phyloP scores from a whole-genome alignment of 1,140 invertebrate genomes.

The Conus betulinus region DNA sequence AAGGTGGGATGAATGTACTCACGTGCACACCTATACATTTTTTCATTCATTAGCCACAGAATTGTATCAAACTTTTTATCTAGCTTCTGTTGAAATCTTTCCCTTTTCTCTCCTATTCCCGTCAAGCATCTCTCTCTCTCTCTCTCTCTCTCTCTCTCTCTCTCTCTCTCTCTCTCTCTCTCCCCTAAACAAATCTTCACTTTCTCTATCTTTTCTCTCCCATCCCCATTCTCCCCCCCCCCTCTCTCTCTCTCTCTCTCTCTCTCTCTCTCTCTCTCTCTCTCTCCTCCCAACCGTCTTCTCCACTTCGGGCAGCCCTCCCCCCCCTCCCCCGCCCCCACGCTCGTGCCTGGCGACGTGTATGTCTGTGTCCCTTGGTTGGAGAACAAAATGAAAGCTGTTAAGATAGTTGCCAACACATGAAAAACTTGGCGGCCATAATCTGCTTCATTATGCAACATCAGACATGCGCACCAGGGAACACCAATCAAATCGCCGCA shows the following conservation, averaged over 20 bases:
- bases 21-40: too few species aligned
- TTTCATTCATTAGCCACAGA: too few species aligned
- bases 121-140: neutral
- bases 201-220: neutral
- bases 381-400: constrained; percentile 8
- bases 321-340: neutral
- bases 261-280: neutral
- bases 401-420: neutral
- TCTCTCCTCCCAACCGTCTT: too few species aligned
- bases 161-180: neutral
- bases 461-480: constrained; percentile 1
- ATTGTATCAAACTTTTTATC: too few species aligned
- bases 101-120: neutral
- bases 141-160: neutral
- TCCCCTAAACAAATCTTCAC: neutral
- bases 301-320: too few species aligned
- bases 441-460: constrained; percentile 2
- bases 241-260: neutral
- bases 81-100: neutral
- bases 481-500: neutral
- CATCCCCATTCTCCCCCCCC: neutral
- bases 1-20: too few species aligned
- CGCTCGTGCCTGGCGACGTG: neutral
- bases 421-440: neutral
- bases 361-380: neutral